A percentile compares a stretch with the other conserved stretches of the same genome.
Conservation (phyloP, 2,797 vertebrate genomes). For the Gallinago stenura region DNA sequence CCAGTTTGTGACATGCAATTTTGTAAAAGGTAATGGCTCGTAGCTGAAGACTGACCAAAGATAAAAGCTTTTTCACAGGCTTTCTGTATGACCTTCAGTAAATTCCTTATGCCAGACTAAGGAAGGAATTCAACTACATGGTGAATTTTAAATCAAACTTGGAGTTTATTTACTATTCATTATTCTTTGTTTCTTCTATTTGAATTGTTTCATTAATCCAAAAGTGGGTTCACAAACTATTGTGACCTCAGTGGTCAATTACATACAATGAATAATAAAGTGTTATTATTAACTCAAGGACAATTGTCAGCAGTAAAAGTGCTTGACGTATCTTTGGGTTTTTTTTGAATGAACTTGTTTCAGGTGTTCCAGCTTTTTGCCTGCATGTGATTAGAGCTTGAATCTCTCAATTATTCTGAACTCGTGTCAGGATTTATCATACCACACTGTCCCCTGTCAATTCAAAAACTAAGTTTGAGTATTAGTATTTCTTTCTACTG, state of each 20-base stretch:
- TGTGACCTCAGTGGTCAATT: slow-evolving; percentile 13
- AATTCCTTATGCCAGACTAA: neutral
- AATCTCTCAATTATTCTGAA: neutral
- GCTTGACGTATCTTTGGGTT: neutral
- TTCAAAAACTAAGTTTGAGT: neutral
- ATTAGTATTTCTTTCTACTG: neutral
- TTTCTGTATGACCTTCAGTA: neutral
- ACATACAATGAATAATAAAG: neutral
- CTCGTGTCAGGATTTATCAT: neutral
- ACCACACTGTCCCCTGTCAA: neutral
- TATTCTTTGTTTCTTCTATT: slow-evolving; percentile 12
- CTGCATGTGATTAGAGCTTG: neutral
- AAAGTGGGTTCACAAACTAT: neutral
- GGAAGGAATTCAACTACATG: neutral
- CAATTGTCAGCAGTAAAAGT: neutral
- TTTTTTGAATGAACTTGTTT: neutral
- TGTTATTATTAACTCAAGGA: slow-evolving; percentile 1
- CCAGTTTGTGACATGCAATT: neutral
- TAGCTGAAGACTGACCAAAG: neutral
- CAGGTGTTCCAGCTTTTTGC: neutral
- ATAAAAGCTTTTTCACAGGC: neutral
- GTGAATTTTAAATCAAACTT: neutral
- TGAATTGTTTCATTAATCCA: slow-evolving; percentile 30
- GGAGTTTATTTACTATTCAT: neutral
- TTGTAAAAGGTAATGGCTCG: neutral